phyloP scores from a whole-genome alignment of 2,797 vertebrate genomes.

The Chromobotia macracanthus region DNA sequence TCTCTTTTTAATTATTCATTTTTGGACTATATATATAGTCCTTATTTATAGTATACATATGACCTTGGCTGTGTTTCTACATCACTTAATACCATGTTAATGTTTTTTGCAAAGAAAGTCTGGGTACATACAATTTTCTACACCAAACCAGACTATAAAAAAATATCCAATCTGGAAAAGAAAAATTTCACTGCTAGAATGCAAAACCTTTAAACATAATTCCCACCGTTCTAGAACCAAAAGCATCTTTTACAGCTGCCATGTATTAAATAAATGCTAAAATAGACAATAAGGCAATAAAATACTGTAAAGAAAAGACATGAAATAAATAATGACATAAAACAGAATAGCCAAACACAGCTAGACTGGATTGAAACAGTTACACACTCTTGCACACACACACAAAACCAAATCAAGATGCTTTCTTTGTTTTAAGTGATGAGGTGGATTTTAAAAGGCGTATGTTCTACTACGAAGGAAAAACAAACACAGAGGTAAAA shows the following conservation, averaged over 20 bases:
- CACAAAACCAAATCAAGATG: constrained; percentile 1
- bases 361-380: constrained; percentile 32
- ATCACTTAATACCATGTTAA: constrained; percentile 60
- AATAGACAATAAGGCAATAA: constrained; percentile 63
- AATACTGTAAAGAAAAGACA: constrained; percentile 43
- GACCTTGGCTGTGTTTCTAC: constrained; percentile 63
- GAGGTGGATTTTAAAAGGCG: constrained; percentile 28
- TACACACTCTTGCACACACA: constrained; percentile 11
- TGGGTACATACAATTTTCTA: constrained; percentile 54
- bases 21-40: constrained; percentile 33
- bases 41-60: constrained; percentile 52
- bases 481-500: constrained; percentile 29
- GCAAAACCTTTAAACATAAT: constrained; percentile 50
- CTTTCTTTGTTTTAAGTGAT: constrained; percentile 12
- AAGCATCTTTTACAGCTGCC: constrained; percentile 65
- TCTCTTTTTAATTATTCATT: constrained; percentile 41
- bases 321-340: too few species aligned
- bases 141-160: constrained; percentile 59
- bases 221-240: constrained; percentile 63
- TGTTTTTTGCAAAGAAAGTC: constrained; percentile 61
- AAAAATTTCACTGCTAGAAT: constrained; percentile 49
- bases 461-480: constrained; percentile 31
- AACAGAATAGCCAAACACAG: constrained; percentile 38
- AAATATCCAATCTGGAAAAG: constrained; percentile 60
- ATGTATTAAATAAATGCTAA: constrained; percentile 65